Base-by-base conservation (phyloP, 64 coral and sea anemone species). In the Dendrophyllia cribrosa region DNA sequence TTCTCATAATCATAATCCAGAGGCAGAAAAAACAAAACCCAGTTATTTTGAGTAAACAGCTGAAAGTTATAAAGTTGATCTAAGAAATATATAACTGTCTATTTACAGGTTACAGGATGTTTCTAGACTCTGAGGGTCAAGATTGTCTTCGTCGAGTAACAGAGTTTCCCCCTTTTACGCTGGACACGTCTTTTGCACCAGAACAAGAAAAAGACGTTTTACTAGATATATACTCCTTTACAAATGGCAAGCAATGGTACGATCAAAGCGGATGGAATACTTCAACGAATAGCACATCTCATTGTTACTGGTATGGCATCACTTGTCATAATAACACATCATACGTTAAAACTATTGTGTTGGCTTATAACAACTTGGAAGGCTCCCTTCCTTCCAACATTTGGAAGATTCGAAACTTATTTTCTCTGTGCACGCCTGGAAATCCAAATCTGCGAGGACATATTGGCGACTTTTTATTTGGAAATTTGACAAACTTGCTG, bases 181-280 rank as follows among this genome's bases (percentile, higher is more conserved):
- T 53, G 9, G 75, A 77, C 51, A 55, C 20, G 9, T 56, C 75
- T 22, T 77, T 77, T 56, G 53, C 50, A 55, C 75, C 49, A 9
- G 51, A 77, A 6, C 20, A 77, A 25, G 75, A 77, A 77, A 52
- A 45, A 11, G 48, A 77, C 21, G 74, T 89, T 89, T 47, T 89
- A 51, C 61, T 78, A 13, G 87, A 89, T 52, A 68, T 89, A 7
- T 89, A 78, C 59, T 15, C 45, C 14, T 48, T 20, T 13, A 78
- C 87, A 45, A 89, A 89, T 56, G 87, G 87, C 2, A 5, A 51
- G 2, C 9, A 89, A 45, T 89, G 87, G 87, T 89, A 78, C 58
- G 50, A 89, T 1, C 20, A 15, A 7, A 25, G 3, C 14, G 87
- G 74, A 22, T 89, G 87, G 87, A 78, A 61, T 15, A 78, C 52